Evolutionary conservation across 2,888 invertebrate species (phyloP).

Genomic region (Argyresthia albistria): DNA sequence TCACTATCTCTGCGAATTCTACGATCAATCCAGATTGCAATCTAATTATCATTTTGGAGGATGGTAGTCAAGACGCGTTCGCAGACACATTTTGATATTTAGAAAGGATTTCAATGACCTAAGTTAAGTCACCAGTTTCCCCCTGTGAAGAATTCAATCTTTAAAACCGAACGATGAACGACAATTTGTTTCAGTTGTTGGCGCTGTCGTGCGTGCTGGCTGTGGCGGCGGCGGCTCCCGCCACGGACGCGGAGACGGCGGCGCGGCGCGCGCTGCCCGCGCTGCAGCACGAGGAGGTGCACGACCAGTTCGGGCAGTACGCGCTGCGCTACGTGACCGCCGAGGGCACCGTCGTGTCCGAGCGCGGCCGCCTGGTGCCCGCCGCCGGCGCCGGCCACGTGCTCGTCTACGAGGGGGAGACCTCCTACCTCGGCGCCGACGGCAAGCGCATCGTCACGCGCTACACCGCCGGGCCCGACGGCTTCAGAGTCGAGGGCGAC

Average conservation of each 20-base stretch:
- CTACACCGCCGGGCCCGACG: constrained; percentile 37
- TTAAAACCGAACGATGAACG: too few species aligned
- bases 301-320: constrained; percentile 36
- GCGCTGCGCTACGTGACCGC: constrained; percentile 39
- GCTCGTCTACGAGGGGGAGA: constrained; percentile 35
- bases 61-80: too few species aligned
- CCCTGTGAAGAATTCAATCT: too few species aligned
- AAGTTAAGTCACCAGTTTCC: too few species aligned
- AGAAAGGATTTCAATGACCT: too few species aligned
- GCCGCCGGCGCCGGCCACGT: constrained; percentile 27
- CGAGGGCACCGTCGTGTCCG: constrained; percentile 34
- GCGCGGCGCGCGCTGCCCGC: constrained; percentile 23
- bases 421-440: constrained; percentile 34
- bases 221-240: neutral
- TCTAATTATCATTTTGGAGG: too few species aligned
- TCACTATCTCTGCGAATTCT: too few species aligned
- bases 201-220: neutral
- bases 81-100: too few species aligned
- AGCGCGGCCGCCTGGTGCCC: constrained; percentile 34
- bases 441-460: constrained; percentile 40
- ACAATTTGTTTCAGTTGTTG: too few species aligned
- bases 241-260: neutral
- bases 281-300: constrained; percentile 30
- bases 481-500: constrained; percentile 27
- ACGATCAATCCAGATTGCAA: too few species aligned